A percentile compares a stretch with the other conserved stretches of the same genome.
Evolutionary conservation across 2,113 vertebrate species (phyloP).

Genomic region (Labeo catla): DNA sequence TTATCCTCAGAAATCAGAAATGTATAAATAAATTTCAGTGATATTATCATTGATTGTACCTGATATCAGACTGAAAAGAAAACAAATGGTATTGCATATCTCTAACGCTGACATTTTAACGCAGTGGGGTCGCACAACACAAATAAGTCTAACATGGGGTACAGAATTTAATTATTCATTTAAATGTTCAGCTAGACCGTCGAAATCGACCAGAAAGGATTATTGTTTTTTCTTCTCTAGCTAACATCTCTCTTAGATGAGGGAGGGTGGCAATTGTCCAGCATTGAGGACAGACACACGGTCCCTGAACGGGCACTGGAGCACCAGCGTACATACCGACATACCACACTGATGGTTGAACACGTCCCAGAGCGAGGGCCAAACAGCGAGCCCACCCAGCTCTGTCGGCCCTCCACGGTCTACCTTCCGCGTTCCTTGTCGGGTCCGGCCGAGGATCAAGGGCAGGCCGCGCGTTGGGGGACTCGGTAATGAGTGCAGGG

Average conservation of each 20-base stretch:
- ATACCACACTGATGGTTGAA: conserved; percentile 74
- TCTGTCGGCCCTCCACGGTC: conserved; percentile 62
- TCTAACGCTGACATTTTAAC: neutral
- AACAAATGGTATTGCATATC: neutral
- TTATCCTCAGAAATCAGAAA: no score
- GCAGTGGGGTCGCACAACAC: neutral
- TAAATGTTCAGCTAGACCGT: neutral
- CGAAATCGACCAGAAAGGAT: conserved; percentile 4
- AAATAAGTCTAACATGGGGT: neutral
- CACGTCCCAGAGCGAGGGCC: conserved; percentile 68
- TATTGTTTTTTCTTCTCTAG: neutral
- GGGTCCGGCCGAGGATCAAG: conserved; percentile 71
- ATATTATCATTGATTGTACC: no score
- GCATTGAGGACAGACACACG: conserved; percentile 16
- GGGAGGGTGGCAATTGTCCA: conserved; percentile 29
- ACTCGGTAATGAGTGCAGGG: conserved; percentile 72
- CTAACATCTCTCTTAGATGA: conserved; percentile 42
- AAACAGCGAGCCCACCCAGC: conserved; percentile 76
- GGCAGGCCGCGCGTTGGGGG: conserved; percentile 72
- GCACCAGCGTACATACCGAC: conserved; percentile 71
- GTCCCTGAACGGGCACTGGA: conserved; percentile 60
- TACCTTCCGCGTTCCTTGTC: conserved; percentile 74
- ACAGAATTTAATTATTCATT: neutral
- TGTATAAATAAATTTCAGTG: no score
- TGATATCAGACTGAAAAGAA: no score